Evolutionary conservation across 2,888 invertebrate species (phyloP), one percentile per base, ranked within the genome.

Genomic region (Nomada ruficornis): DNA sequence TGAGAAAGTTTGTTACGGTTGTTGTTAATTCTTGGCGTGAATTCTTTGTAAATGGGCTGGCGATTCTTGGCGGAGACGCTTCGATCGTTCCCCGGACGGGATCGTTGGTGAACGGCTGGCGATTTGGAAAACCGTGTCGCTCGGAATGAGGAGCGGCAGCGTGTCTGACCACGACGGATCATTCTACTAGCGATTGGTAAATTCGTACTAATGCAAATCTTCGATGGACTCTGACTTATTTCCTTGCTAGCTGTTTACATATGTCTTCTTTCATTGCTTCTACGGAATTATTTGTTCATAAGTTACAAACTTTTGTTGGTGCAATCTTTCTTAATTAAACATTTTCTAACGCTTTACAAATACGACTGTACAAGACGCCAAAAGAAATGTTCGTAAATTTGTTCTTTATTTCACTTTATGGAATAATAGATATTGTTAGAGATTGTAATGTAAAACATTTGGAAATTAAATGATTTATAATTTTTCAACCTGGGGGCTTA

Each of bases 1-100:
- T 55, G 80, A 65, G 83, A 79, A 87, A 87, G 78, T 15, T 47
- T 47, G 47, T 13, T 47, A 47, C 47, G 47, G 47, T 47, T 47
- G 47, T 60, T 29, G 0, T 55, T 15, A n/a, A 11, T 20, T 2
- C 5, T 5, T 23, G 42, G 44, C 18, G 50, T 50, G 44, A 63
- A 65, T 80, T 80, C n/a, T 36, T 26, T 15, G 44, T 13, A 29
- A 36, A 54, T 70, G n/a, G 18, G 18, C 2, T 9, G 13, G n/a
- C 18, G 44, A 20, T 20, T n/a, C 54, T 9, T 26, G 50, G 47
- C 11, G 44, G n/a, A 52, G 63, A 77, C 67, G 50, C 18, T 18
- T n/a, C 20, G 42, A 44, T 77, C 77, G 68, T 57, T 50, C 42
- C 29, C 26, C 15, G 57, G 1, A 42, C n/a, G 59, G 50, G 44